Conservation (phyloP, 1,140 invertebrate genomes). For the Oscheius sp. region DNA sequence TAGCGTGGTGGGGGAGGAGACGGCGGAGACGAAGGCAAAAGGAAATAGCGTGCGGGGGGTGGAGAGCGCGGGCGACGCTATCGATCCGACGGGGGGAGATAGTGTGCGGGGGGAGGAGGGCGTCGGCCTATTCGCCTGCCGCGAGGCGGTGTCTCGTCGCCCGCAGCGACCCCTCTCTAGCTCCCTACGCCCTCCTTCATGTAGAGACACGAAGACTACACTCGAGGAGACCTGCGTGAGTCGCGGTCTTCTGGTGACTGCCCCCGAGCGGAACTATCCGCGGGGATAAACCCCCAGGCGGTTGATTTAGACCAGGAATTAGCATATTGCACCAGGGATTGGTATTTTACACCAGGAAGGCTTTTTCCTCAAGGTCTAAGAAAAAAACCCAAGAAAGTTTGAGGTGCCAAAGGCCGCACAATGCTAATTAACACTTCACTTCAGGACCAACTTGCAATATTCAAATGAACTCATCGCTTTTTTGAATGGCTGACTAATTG, state of each 20-base stretch:
- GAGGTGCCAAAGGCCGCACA: too few species aligned
- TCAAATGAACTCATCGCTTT: too few species aligned
- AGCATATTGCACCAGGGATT: too few species aligned
- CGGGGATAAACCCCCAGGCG: too few species aligned
- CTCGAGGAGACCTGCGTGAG: constrained; percentile 8
- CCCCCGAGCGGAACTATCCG: too few species aligned
- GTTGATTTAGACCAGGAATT: too few species aligned
- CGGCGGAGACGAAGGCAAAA: neutral
- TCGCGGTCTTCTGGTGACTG: neutral
- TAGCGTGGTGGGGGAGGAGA: neutral
- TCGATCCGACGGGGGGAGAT: neutral
- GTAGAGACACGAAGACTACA: neutral
- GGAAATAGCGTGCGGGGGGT: neutral
- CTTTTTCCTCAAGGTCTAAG: too few species aligned
- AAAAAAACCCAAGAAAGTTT: too few species aligned
- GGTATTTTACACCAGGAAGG: too few species aligned
- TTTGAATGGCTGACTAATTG: too few species aligned
- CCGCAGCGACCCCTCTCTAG: neutral
- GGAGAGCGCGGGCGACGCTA: neutral
- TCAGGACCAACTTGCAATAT: too few species aligned
- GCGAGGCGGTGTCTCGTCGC: neutral
- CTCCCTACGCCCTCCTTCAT: neutral
- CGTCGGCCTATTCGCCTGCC: neutral
- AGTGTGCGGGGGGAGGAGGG: neutral
- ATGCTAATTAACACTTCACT: too few species aligned